These are phyloP conservation scores for Fopius arisanus DNA, from an alignment of 1,140 invertebrate genomes.

Conservation along the genomic window DNA sequence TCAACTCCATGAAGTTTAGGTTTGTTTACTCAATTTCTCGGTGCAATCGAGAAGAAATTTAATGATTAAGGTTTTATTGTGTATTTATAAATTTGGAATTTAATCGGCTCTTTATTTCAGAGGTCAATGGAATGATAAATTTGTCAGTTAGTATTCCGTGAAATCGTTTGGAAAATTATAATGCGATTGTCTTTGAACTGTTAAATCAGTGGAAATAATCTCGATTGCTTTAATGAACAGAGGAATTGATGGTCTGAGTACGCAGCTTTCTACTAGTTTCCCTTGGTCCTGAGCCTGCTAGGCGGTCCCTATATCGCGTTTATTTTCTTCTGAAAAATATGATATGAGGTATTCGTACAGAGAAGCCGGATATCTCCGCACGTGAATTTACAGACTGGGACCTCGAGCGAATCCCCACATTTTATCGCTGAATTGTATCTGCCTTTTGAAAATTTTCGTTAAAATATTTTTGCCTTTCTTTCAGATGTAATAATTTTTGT, in stretches of 20 bases:
- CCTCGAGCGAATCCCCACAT: slow-evolving; percentile 43
- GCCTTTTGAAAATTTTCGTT: slow-evolving; percentile 41
- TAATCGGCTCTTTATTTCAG: no score
- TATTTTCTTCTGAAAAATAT: slow-evolving; percentile 34
- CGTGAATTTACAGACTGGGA: slow-evolving; percentile 35
- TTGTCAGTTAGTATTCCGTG: no score
- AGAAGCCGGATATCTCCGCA: slow-evolving; percentile 33
- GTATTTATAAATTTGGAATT: no score
- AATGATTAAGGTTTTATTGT: background rate
- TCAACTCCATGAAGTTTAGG: background rate
- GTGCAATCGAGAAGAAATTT: background rate
- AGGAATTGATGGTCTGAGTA: slow-evolving; percentile 15
- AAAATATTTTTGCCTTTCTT: slow-evolving; percentile 41
- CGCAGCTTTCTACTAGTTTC: slow-evolving; percentile 15
- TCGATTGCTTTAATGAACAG: background rate
- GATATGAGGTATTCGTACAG: slow-evolving; percentile 46
- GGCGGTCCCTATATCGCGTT: slow-evolving; percentile 17
- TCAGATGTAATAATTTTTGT: slow-evolving; percentile 20
- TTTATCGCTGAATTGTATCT: slow-evolving; percentile 3
- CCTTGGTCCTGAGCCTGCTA: slow-evolving; percentile 35
- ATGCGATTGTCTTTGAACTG: no score
- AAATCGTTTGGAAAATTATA: no score
- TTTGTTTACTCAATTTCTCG: background rate
- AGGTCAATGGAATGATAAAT: no score
- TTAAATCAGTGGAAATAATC: no score